Evolutionary conservation across 2,888 invertebrate species (phyloP).

Genomic region (Campoletis raptor): DNA sequence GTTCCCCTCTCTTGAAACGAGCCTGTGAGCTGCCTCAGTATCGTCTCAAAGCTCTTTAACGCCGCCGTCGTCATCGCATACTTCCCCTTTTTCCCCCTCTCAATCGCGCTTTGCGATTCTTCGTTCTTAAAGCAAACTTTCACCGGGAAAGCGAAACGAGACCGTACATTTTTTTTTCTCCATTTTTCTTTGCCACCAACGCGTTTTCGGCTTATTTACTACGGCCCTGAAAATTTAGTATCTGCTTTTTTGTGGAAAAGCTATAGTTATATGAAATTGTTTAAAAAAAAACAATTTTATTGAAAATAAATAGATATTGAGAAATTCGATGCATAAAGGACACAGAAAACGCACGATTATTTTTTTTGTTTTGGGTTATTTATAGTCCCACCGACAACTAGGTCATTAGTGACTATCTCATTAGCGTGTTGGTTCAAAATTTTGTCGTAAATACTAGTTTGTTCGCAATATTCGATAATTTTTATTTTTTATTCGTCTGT

Average conservation of each 20-base stretch:
- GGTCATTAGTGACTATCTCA: too few relatives aligned
- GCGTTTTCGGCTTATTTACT: constrained; percentile 20
- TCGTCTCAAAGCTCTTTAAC: constrained; percentile 74
- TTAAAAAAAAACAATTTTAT: not conserved
- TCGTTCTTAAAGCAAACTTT: constrained; percentile 72
- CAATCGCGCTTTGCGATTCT: constrained; percentile 10
- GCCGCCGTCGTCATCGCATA: constrained; percentile 48
- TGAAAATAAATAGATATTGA: not conserved
- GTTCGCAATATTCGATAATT: too few relatives aligned
- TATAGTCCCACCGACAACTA: too few relatives aligned
- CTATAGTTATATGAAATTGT: not conserved
- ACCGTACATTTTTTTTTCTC: constrained; percentile 55
- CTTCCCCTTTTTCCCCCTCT: not conserved
- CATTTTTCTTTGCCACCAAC: constrained; percentile 22
- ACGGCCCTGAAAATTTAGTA: not conserved
- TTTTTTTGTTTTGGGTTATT: too few relatives aligned
- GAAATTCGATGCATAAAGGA: not conserved
- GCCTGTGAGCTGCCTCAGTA: constrained; percentile 72
- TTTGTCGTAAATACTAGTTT: too few relatives aligned
- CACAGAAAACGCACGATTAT: too few relatives aligned
- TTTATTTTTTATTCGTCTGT: too few relatives aligned
- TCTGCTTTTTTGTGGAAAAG: constrained; percentile 2
- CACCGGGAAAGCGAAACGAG: constrained; percentile 74
- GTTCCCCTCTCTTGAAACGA: constrained; percentile 55
- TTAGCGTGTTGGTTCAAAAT: too few relatives aligned